These are phyloP conservation scores for Lasiurus borealis DNA, from an alignment of 2,113 vertebrate genomes.

Conservation along the genomic window DNA sequence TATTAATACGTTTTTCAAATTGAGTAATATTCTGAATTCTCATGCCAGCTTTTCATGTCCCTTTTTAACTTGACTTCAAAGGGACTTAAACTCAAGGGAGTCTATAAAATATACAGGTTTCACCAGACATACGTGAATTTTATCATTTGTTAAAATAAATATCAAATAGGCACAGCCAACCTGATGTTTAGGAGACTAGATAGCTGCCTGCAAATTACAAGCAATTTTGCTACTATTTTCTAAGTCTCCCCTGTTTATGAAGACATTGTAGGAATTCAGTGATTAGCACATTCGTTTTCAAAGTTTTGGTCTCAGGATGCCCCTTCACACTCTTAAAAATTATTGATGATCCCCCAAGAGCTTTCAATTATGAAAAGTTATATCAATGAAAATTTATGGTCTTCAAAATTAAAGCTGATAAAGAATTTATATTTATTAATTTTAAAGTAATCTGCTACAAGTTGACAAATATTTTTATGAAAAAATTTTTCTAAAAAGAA, in stretches of 20 bases:
- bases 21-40: constrained; percentile 21
- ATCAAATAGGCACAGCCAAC: background rate
- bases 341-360: background rate
- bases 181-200: background rate
- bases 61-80: constrained; percentile 44
- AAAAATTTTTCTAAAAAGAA: background rate
- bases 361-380: background rate
- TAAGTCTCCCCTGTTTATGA: background rate
- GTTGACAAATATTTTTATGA: constrained; percentile 44
- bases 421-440: background rate
- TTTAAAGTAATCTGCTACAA: constrained; percentile 17
- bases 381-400: constrained; percentile 13
- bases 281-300: background rate
- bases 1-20: constrained; percentile 22
- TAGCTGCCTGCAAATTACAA: background rate
- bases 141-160: constrained; percentile 40
- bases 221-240: background rate
- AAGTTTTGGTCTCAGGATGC: background rate
- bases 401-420: constrained; percentile 1
- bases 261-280: background rate
- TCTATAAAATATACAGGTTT: background rate
- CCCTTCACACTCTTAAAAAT: constrained; percentile 9
- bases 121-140: constrained; percentile 17
- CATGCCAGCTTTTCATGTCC: constrained; percentile 39
- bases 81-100: constrained; percentile 1